phyloP scores from a whole-genome alignment of 2,888 invertebrate species.

The Byasa hedistus region DNA sequence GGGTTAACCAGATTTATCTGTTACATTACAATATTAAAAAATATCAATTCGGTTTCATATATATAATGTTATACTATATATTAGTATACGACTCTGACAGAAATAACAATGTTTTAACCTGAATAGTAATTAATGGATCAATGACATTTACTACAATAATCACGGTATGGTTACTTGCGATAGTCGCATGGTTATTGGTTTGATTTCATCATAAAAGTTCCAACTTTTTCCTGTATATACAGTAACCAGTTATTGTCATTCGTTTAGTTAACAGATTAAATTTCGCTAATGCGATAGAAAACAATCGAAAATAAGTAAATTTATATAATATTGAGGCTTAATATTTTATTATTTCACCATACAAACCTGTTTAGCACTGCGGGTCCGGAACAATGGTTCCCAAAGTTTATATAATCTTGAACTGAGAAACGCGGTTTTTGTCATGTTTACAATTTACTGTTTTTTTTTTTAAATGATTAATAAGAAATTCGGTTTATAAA shows the following conservation, averaged over 20 bases:
- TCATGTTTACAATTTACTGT: neutral
- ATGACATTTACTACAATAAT: neutral
- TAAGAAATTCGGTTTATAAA: too few species aligned
- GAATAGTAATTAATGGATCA: neutral
- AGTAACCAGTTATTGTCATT: neutral
- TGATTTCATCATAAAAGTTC: neutral
- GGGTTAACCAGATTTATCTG: too few species aligned
- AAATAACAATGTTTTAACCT: neutral
- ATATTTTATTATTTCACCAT: conserved; percentile 56
- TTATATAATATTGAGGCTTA: conserved; percentile 53
- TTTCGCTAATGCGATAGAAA: conserved; percentile 34
- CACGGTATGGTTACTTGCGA: neutral
- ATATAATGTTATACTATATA: too few species aligned
- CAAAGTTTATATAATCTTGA: conserved; percentile 47
- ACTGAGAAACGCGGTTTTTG: neutral
- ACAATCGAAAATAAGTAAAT: conserved; percentile 56
- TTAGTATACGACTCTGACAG: too few species aligned
- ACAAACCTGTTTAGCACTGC: conserved; percentile 65
- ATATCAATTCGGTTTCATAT: too few species aligned
- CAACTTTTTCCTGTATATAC: neutral
- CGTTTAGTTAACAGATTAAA: conserved; percentile 5
- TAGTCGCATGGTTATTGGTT: neutral
- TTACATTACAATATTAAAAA: too few species aligned
- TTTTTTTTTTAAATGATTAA: too few species aligned
- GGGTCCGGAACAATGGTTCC: conserved; percentile 50